Evolutionary conservation across 1,140 invertebrate genomes (phyloP), one percentile per base, ranked within the genome.

Genomic region (Drosophila truncata): DNA sequence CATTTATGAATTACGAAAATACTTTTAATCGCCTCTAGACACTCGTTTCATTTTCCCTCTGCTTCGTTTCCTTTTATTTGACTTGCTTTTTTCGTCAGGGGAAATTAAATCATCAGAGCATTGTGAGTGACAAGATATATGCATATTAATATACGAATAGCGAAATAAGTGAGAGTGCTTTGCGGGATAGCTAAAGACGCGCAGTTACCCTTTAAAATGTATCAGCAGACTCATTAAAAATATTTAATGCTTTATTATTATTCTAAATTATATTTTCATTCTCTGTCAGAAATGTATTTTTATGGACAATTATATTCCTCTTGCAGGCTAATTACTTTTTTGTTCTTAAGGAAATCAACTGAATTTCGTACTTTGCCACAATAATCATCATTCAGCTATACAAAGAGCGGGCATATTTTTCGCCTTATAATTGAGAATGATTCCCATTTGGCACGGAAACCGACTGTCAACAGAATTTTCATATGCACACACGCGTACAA

Each of bases 21-120:
- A 87, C 66, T 60, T 76, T 79, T 80, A 78, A 83, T 83, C 67
- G 75, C 62, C 78, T 61, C 58, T 46, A 77, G 70, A 49, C 67
- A 60, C 54, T 72, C 67, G 54, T 41, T 60, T 72, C 33, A 72
- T 60, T 72, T 35, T 20, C n/a, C 61, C 9, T 25, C 50, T 4
- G 14, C 29, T 66, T 66, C 23, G 13, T 20, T 39, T 16, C 29
- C 16, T 60, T 69, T 59, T 71, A 37, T 58, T 79, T 75, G 29
- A 31, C 59, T 55, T 42, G 66, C 23, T 83, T 50, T 80, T 70
- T 67, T 74, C 65, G 77, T 82, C 59, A 73, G 74, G 76, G 72
- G 84, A 87, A 87, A 88, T 88, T 88, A 88, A 90, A 90, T 88
- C 74, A 88, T 88, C 85, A 65, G 70, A 54, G 64, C 58, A 55